phyloP scores from a whole-genome alignment of 2,797 vertebrate genomes.

The Acanthis flammea region DNA sequence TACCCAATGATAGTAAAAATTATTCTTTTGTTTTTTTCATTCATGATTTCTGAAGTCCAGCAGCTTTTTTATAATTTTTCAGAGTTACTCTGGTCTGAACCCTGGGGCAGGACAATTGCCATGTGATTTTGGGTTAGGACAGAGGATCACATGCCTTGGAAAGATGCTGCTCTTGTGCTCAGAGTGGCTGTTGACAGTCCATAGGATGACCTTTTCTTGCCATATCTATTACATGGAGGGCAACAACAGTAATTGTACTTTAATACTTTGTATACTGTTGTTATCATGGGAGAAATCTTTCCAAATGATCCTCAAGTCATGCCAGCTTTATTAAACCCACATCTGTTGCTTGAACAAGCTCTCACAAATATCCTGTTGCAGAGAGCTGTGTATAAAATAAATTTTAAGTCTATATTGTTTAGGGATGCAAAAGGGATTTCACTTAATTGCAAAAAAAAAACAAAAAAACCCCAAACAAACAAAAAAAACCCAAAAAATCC shows the following conservation, averaged over 20 bases:
- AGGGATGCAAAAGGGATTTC: not conserved
- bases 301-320: not conserved
- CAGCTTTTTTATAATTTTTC: not conserved
- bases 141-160: rapidly evolving
- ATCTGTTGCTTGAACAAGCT: not conserved
- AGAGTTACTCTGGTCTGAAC: not conserved
- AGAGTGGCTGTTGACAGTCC: not conserved
- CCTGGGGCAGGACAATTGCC: not conserved
- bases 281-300: not conserved
- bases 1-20: not conserved
- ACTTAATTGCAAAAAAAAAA: not conserved
- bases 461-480: not conserved
- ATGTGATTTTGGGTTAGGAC: not conserved
- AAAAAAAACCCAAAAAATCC: too few relatives aligned
- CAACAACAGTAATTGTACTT: not conserved
- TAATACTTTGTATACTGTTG: not conserved
- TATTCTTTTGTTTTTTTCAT: not conserved
- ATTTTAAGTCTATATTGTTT: not conserved
- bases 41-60: not conserved
- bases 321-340: not conserved
- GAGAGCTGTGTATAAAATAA: not conserved
- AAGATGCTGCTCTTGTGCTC: not conserved
- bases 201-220: not conserved
- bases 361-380: not conserved
- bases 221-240: rapidly evolving